Conservation (phyloP, 2,113 vertebrate genomes). For the Gymnocephalus cernua region DNA sequence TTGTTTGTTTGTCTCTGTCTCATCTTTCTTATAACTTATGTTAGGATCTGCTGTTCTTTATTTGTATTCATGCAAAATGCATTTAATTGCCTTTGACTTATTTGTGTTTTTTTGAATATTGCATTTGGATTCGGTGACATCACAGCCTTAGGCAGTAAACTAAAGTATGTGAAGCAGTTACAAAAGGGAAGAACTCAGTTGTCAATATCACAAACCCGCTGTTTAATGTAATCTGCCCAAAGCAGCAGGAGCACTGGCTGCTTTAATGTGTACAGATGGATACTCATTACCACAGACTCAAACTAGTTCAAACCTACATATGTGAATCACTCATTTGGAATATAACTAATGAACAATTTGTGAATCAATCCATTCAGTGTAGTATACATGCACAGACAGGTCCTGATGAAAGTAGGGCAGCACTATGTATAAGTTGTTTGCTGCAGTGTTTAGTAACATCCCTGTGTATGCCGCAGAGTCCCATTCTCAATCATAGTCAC, state of each 20-base stretch:
- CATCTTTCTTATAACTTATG: neutral
- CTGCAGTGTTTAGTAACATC: slow-evolving; percentile 71
- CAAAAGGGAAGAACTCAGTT: neutral
- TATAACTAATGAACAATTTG: slow-evolving; percentile 2
- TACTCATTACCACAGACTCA: neutral
- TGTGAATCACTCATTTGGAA: slow-evolving; percentile 33
- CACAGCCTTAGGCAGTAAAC: neutral
- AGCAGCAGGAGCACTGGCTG: neutral
- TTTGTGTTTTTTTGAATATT: neutral
- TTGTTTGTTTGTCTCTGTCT: neutral
- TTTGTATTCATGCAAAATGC: neutral
- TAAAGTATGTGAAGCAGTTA: neutral
- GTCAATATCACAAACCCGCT: neutral
- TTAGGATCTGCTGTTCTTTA: neutral
- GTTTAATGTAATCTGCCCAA: slow-evolving; percentile 1
- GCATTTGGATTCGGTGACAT: neutral
- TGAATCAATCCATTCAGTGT: slow-evolving; percentile 47
- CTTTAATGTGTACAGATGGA: neutral
- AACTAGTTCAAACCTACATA: neutral
- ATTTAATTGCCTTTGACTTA: neutral
- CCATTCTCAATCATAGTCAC: slow-evolving; percentile 31
- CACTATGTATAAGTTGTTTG: slow-evolving; percentile 42
- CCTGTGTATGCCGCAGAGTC: slow-evolving; percentile 34
- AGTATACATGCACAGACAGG: slow-evolving; percentile 10
- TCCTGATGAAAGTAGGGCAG: slow-evolving; percentile 55